Base-by-base conservation (phyloP, 2,888 invertebrate genomes). In the Poecilobothrus nobilitatus region DNA sequence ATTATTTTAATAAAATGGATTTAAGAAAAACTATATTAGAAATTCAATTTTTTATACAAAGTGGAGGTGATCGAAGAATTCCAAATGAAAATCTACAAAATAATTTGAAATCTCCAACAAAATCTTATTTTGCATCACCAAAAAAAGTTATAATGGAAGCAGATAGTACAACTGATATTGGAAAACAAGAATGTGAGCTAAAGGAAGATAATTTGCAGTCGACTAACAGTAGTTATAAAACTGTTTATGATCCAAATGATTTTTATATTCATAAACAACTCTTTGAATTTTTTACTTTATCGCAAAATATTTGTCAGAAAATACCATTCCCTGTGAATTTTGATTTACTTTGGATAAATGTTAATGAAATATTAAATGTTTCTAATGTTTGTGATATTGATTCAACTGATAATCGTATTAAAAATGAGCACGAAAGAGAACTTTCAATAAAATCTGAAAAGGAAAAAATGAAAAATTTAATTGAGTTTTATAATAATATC, bases 21-120 rank as follows among this genome's bases (percentile, higher is more conserved):
- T 83, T 91, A 65, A 84, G 92, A 68, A 88, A 86, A 80, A 87
- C 89, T 18, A 82, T 92, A 63, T 84, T 91, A 69, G 88, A 88
- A 75, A 81, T 92, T 71, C 92, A 93, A 76, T 91, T 89, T 80
- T 87, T 88, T 79, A 81, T 88, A 73, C 83, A 85, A 71, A 87
- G 87, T 68, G 84, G 81, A 8, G 82, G 82, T 1, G 81, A 82
- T 73, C 72, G 75, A n/a, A 69, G 69, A 18, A 64, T n/a, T 5
- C 63, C 66, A 18, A 61, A 66, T 18, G 68, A 68, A 62, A 34
- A 5, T 20, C 12, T 37, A 10, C 65, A 67, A 12, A 67, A 2
- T 62, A 65, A 9, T 68, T 67, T 1, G 68, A 68, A 9, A 65
- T 67, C 66, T 63, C 18, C 7, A 5, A 63, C 62, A 15, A 20